Percentiles rank a stretch among this genome's conserved stretches.
Conservation (phyloP, 2,797 vertebrate species). For the Halcyon chelicuti region DNA sequence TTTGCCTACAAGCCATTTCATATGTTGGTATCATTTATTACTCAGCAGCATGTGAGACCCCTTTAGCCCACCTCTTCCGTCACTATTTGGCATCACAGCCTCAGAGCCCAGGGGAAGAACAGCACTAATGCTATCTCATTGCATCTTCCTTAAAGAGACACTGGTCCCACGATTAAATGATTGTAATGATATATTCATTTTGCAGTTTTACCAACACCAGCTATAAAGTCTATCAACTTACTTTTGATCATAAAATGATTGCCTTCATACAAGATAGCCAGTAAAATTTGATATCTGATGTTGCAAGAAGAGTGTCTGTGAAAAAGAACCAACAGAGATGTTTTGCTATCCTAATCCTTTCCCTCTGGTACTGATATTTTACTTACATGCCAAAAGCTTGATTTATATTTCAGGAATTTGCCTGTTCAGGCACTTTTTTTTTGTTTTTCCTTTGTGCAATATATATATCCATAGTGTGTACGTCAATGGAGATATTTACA, state of each 20-base stretch:
- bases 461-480: background rate
- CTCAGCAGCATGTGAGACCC: background rate
- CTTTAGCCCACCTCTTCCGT: background rate
- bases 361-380: background rate
- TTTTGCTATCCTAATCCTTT: background rate
- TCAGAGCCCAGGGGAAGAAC: background rate
- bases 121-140: background rate
- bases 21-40: background rate
- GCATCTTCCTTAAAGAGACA: background rate
- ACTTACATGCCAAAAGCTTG: background rate
- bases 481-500: background rate
- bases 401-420: background rate
- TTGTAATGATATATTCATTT: background rate
- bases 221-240: background rate
- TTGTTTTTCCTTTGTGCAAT: background rate
- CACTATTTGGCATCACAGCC: background rate
- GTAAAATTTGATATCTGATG: background rate
- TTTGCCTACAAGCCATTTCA: fast-evolving
- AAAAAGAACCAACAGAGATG: background rate
- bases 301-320: background rate
- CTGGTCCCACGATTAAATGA: fast-evolving
- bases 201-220: background rate
- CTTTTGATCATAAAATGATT: background rate
- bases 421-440: background rate
- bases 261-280: background rate